Evolutionary conservation across 2,113 vertebrate species (phyloP), one percentile per base, ranked within the genome.

Genomic region (Ictidomys tridecemlineatus): DNA sequence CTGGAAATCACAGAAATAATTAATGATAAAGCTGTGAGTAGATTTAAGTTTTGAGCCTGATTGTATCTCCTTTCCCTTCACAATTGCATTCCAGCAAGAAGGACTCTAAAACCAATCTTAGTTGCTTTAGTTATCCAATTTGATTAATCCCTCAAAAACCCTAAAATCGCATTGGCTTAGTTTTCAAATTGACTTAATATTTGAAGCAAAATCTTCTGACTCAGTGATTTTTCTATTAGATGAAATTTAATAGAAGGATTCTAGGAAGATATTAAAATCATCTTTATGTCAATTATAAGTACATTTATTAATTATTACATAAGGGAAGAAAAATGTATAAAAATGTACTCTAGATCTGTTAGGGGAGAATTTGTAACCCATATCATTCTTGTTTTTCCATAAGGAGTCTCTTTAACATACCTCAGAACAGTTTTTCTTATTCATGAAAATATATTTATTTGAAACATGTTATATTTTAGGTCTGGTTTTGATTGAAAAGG

Each of bases 91-190:
- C 53, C 45, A 96, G 26, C 34, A 76, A 95, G 37, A 58, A 76
- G 32, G 24, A 18, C 28, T 91, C 0, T 86, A 93, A 97, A 96
- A 77, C n/a, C 37, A 72, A 67, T 91, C 45, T 69, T 37, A 70
- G 45, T 72, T 85, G 72, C 82, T 93, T 87, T 65, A 82, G 58
- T 85, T 51, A 88, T 85, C 65, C 61, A 77, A 26, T 96, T 90
- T 85, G 58, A 94, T 89, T 94, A 94, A 74, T 91, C 67, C 34
- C 30, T 63, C 86, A 48, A 94, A 97, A 91, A 4, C 73, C 11
- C 72, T 86, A 89, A 94, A 94, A 76, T 97, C 42, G 37, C 69
- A 48, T 56, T 83, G 83, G 56, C 70, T 97, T 96, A 91, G 3
- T 83, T 89, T 88, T 91, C 24, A 51, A 74, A 48, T 7, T 51